phyloP scores from a whole-genome alignment of 2,113 vertebrate species.

The Nyctibius bracteatus region DNA sequence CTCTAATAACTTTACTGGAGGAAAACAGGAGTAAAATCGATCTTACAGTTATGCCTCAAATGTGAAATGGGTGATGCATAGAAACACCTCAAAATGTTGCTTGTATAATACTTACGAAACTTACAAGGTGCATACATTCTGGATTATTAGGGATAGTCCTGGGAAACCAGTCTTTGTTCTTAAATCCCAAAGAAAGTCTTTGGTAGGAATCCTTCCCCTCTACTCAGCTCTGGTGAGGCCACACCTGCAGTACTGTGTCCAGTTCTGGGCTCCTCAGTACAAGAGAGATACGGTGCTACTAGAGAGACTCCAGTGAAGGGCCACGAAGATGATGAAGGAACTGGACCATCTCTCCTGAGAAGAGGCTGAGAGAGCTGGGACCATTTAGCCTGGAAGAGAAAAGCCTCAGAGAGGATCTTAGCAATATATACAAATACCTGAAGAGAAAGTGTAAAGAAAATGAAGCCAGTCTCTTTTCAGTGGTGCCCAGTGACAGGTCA shows the following conservation, averaged over 20 bases:
- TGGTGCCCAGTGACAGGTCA: neutral
- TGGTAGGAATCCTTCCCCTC: neutral
- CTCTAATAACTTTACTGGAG: neutral
- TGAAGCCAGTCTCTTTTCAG: neutral
- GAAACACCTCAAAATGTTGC: neutral
- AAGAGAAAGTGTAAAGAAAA: neutral
- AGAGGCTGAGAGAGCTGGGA: neutral
- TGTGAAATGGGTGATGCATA: neutral
- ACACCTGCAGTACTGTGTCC: neutral
- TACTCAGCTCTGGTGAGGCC: neutral
- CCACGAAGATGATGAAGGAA: neutral
- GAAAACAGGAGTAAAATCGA: neutral
- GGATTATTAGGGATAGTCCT: neutral
- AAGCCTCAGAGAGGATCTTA: neutral
- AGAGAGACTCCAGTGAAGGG: neutral
- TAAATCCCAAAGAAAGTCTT: neutral
- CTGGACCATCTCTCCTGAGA: neutral
- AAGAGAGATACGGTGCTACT: neutral
- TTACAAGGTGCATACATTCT: neutral
- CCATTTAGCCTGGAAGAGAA: neutral
- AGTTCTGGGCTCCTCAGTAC: neutral
- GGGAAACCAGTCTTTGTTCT: neutral
- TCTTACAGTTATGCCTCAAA: neutral
- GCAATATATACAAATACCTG: neutral
- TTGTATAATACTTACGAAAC: neutral